phyloP scores from a whole-genome alignment of 35 echinoderm and acorn worm genomes.

The Lytechinus variegatus region DNA sequence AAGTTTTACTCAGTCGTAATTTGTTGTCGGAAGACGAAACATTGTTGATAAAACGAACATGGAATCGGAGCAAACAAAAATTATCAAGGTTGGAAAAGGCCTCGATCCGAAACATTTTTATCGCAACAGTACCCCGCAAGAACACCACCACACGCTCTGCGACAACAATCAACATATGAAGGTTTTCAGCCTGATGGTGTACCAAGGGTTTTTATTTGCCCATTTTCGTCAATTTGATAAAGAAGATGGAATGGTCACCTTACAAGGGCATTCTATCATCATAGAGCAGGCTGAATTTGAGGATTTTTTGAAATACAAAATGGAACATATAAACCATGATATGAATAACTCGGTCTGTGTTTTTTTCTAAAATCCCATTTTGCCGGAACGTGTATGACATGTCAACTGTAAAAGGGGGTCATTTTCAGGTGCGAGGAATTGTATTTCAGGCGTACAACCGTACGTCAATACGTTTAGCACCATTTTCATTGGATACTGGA shows the following conservation, averaged over 20 bases:
- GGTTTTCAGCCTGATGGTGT: background rate
- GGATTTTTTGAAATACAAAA: background rate
- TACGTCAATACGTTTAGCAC: no score
- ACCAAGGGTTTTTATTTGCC: background rate
- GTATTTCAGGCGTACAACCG: no score
- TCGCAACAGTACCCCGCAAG: background rate
- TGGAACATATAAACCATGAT: background rate
- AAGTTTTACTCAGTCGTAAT: background rate
- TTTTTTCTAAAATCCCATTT: no score
- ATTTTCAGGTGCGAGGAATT: no score
- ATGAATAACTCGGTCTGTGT: no score
- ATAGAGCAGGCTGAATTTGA: background rate
- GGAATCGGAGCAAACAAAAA: background rate
- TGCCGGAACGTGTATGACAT: no score
- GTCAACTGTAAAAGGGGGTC: no score
- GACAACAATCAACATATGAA: background rate
- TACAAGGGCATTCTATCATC: background rate
- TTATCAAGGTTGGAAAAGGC: background rate
- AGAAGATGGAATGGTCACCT: background rate
- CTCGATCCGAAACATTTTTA: background rate
- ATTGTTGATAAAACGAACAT: background rate
- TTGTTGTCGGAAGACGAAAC: background rate
- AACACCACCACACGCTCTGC: background rate
- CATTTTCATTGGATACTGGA: no score
- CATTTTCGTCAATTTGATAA: slow-evolving; percentile 14